These are phyloP conservation scores for Crossocerus cetratus DNA, from an alignment of 2,888 invertebrate genomes.

Conservation along the genomic window DNA sequence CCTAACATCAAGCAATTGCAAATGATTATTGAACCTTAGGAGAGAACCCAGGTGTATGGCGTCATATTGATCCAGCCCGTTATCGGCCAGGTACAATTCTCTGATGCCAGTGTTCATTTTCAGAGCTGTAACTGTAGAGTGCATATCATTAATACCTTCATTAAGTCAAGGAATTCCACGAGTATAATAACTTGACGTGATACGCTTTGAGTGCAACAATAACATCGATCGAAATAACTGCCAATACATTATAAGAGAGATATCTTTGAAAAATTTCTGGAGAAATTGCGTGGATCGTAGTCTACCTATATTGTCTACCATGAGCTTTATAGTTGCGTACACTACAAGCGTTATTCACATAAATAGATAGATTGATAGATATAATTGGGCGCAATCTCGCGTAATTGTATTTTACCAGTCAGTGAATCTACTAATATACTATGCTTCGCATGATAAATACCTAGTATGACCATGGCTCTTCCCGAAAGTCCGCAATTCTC, in stretches of 20 bases:
- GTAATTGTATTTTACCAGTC: too few species aligned
- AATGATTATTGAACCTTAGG: slow-evolving; percentile 84
- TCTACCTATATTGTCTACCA: background rate
- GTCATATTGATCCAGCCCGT: slow-evolving; percentile 85
- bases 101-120: slow-evolving; percentile 87
- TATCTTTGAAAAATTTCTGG: too few species aligned
- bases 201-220: too few species aligned
- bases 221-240: too few species aligned
- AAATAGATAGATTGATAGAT: background rate
- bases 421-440: background rate
- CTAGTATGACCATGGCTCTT: slow-evolving; percentile 85
- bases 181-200: too few species aligned
- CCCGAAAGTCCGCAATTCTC: slow-evolving; percentile 88
- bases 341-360: background rate
- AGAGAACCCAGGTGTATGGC: slow-evolving; percentile 88
- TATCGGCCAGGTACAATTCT: slow-evolving; percentile 91
- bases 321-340: background rate
- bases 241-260: too few species aligned
- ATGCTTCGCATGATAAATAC: slow-evolving; percentile 76
- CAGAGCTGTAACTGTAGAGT: slow-evolving; percentile 83
- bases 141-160: slow-evolving; percentile 1
- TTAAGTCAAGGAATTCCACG: too few species aligned
- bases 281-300: background rate
- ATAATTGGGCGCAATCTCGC: background rate
- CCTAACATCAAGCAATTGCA: slow-evolving; percentile 90